Evolutionary conservation across 2,888 invertebrate genomes (phyloP).

Genomic region (Pimpla rufipes): DNA sequence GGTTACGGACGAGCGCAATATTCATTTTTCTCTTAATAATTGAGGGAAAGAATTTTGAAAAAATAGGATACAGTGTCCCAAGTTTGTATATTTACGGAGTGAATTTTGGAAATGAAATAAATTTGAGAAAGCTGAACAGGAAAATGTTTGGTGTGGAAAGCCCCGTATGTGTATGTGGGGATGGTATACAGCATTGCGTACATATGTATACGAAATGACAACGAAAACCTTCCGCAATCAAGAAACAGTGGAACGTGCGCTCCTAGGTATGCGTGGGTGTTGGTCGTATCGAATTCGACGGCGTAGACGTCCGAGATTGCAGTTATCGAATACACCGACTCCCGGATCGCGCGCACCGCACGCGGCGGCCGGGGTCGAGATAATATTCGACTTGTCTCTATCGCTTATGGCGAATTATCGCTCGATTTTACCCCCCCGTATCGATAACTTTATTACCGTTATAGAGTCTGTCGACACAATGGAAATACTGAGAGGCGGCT

Average conservation of each 20-base stretch:
- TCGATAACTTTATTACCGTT: conserved; percentile 19
- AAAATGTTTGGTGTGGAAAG: neutral
- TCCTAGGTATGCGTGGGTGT: neutral
- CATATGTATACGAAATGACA: conserved; percentile 23
- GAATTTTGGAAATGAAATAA: too few relatives aligned
- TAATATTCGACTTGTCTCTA: conserved; percentile 20
- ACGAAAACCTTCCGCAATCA: conserved; percentile 30
- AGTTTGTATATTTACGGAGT: too few relatives aligned
- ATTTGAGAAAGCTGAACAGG: too few relatives aligned
- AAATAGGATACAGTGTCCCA: too few relatives aligned
- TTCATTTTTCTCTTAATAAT: too few relatives aligned
- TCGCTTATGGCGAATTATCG: conserved; percentile 20
- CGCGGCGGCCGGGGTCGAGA: neutral
- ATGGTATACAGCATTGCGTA: neutral
- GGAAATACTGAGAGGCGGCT: neutral
- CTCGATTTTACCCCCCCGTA: neutral
- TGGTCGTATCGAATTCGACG: conserved; percentile 10
- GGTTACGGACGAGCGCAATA: too few relatives aligned
- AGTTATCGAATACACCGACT: conserved; percentile 17
- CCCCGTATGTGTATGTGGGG: neutral
- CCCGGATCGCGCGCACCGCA: neutral
- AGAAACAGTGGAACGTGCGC: conserved; percentile 19
- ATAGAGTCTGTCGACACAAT: conserved; percentile 8
- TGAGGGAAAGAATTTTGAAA: too few relatives aligned
- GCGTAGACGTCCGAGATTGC: conserved; percentile 13